These are phyloP conservation scores for Lasioglossum zephyrum DNA, from an alignment of 2,888 invertebrate species.

Conservation along the genomic window DNA sequence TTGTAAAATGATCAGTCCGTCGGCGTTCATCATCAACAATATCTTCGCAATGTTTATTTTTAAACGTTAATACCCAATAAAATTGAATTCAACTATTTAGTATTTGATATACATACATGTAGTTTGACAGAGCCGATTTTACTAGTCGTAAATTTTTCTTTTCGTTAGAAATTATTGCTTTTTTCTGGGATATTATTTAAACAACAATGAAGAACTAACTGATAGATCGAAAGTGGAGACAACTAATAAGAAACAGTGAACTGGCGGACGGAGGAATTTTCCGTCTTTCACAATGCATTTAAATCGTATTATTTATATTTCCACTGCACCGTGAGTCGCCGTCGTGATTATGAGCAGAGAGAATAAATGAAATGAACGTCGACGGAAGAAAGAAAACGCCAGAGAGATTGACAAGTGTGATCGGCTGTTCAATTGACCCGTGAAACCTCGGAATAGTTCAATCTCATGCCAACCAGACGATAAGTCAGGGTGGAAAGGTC, in stretches of 20 bases:
- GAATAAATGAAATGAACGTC: conserved; percentile 18
- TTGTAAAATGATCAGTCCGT: too few species aligned
- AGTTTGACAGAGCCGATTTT: neutral
- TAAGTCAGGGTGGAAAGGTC: conserved; percentile 62
- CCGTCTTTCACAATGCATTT: conserved; percentile 6
- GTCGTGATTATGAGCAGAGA: conserved; percentile 18
- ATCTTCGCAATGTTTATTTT: too few species aligned
- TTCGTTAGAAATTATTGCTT: neutral
- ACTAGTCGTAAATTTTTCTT: neutral
- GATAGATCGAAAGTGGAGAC: neutral
- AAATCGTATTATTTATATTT: conserved; percentile 2
- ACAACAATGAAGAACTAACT: neutral
- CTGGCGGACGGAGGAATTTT: conserved; percentile 30
- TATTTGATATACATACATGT: neutral
- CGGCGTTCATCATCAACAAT: too few species aligned
- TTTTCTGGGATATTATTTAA: neutral
- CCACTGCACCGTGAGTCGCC: neutral
- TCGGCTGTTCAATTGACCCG: conserved; percentile 63
- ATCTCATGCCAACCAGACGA: conserved; percentile 56
- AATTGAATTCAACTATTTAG: neutral
- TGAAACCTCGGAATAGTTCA: conserved; percentile 69
- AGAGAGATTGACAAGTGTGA: conserved; percentile 48
- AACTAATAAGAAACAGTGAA: neutral
- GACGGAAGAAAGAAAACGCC: conserved; percentile 23
- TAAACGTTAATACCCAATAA: neutral